Evolutionary conservation across 2,113 vertebrate genomes (phyloP).

Genomic region (Riparia riparia): DNA sequence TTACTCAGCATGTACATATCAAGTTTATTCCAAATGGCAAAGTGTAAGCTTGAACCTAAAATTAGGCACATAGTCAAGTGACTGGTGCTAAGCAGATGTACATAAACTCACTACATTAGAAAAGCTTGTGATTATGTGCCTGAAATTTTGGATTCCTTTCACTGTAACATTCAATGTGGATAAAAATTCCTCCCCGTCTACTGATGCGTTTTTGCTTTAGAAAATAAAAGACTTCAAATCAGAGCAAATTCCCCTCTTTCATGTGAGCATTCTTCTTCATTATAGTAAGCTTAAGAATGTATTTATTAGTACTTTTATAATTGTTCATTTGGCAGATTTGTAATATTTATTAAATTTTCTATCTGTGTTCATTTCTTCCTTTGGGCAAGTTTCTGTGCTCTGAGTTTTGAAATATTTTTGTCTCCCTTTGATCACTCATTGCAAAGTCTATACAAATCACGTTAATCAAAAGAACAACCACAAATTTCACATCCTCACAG

Average conservation of each 20-base stretch:
- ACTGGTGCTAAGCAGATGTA: conserved; percentile 67
- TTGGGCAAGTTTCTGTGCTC: neutral
- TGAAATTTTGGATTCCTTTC: conserved; percentile 30
- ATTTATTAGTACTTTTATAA: neutral
- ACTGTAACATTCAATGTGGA: neutral
- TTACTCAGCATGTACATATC: neutral
- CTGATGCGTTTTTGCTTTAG: neutral
- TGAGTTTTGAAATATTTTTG: neutral
- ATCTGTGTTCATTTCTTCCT: neutral
- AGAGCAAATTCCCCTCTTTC: neutral
- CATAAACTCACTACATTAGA: conserved; percentile 48
- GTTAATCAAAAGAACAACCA: neutral
- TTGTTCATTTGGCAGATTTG: neutral
- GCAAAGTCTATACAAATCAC: neutral
- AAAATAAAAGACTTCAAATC: neutral
- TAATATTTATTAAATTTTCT: neutral
- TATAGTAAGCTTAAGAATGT: neutral
- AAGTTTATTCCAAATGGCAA: neutral
- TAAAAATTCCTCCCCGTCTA: conserved; percentile 3
- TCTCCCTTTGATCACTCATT: neutral
- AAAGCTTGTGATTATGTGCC: conserved; percentile 42
- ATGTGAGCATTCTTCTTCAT: neutral
- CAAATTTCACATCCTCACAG: neutral
- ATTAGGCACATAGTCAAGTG: neutral
- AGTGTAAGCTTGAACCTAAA: conserved; percentile 1